Evolutionary conservation across 2,888 invertebrate genomes (phyloP).

Genomic region (Entomobrya proxima): DNA sequence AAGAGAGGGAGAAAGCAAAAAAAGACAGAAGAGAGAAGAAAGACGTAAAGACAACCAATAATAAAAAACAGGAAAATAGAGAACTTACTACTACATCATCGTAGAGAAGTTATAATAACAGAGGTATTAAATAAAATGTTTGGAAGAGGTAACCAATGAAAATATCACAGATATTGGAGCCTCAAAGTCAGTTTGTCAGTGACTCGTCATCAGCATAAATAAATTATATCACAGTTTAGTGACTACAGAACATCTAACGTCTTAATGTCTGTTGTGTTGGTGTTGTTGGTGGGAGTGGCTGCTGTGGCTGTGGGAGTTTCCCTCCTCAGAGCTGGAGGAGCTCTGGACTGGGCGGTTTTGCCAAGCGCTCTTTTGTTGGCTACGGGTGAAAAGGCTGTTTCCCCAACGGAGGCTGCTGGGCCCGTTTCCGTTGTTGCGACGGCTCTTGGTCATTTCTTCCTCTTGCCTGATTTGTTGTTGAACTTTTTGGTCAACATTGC

Average conservation of each 20-base stretch:
- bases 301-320: slow-evolving; percentile 1
- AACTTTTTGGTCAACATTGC: slow-evolving; percentile 64
- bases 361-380: background rate
- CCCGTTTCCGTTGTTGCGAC: background rate
- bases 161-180: slow-evolving; percentile 55
- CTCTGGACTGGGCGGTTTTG: background rate
- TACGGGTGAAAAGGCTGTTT: background rate
- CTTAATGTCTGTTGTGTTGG: slow-evolving; percentile 6
- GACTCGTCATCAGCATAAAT: slow-evolving; percentile 42
- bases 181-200: background rate
- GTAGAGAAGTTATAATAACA: background rate
- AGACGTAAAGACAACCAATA: slow-evolving; percentile 9
- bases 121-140: background rate
- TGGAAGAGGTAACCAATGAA: background rate
- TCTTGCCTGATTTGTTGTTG: slow-evolving; percentile 70
- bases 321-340: slow-evolving; percentile 26
- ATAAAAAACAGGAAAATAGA: slow-evolving; percentile 1
- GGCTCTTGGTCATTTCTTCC: slow-evolving; percentile 60
- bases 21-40: slow-evolving; percentile 29
- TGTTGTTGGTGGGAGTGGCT: slow-evolving; percentile 8
- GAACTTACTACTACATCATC: background rate
- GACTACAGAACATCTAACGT: background rate
- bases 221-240: slow-evolving; percentile 45
- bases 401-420: slow-evolving; percentile 8
- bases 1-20: slow-evolving; percentile 21